A percentile compares a stretch with the other conserved stretches of the same genome.
phyloP scores from a whole-genome alignment of 2,113 vertebrate species.

The Elephas maximus region DNA sequence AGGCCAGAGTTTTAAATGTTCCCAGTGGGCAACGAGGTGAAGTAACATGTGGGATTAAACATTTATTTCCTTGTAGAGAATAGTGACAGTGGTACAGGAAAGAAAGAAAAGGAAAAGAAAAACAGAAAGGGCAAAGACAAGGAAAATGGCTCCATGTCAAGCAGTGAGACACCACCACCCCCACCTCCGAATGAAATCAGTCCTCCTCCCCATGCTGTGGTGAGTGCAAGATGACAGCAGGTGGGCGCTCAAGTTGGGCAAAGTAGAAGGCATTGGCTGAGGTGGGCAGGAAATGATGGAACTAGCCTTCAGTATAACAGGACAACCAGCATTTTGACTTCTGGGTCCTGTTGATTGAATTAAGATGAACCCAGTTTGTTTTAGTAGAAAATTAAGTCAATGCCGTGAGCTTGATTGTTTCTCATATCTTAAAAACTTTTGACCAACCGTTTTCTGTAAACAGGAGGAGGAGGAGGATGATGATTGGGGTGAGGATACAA shows the following conservation, averaged over 20 bases:
- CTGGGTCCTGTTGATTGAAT: background rate
- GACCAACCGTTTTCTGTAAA: background rate
- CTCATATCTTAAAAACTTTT: background rate
- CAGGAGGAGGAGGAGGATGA: slow-evolving; percentile 97
- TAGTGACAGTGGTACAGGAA: slow-evolving; percentile 93
- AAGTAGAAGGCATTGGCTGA: background rate
- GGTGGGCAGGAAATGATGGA: background rate
- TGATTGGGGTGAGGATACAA: slow-evolving; percentile 99
- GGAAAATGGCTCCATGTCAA: slow-evolving; percentile 96
- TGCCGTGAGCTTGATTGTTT: background rate
- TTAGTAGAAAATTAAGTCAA: background rate
- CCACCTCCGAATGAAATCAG: slow-evolving; percentile 92
- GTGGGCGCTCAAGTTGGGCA: background rate
- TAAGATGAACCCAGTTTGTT: background rate
- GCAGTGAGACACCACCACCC: slow-evolving; percentile 91
- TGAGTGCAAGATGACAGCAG: slow-evolving; percentile 82
- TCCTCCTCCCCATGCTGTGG: slow-evolving; percentile 94
- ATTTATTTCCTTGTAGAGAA: slow-evolving; percentile 89
- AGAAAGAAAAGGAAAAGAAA: slow-evolving; percentile 99
- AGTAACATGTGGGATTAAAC: background rate
- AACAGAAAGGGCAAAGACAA: slow-evolving; percentile 98
- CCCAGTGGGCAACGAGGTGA: rapidly evolving
- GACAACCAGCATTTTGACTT: background rate
- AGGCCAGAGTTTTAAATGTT: background rate
- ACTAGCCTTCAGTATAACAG: background rate